Percentiles rank a stretch among this genome's conserved stretches.
Evolutionary conservation across 2,113 vertebrate genomes (phyloP).

Genomic region (Odontesthes bonariensis): DNA sequence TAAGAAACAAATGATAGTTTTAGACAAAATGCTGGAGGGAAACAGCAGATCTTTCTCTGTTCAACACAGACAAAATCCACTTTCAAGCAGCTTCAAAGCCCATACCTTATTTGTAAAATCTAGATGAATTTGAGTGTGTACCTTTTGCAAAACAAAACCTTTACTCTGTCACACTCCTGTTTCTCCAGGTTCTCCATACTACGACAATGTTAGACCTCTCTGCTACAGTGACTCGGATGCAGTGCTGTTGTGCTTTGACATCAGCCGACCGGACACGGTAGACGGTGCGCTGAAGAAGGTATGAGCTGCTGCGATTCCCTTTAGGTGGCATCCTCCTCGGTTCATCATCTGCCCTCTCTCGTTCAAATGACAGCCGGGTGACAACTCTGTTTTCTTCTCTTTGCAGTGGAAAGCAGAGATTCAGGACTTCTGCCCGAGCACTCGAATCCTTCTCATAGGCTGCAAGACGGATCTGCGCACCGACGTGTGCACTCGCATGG

Average conservation of each 20-base stretch:
- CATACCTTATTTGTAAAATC: too few relatives aligned
- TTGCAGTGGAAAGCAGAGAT: constrained; percentile 95
- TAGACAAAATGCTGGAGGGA: too few relatives aligned
- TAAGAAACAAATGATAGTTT: too few relatives aligned
- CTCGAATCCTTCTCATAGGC: constrained; percentile 91
- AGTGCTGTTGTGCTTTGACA: constrained; percentile 93
- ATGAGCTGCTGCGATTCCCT: neutral
- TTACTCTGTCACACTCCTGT: constrained; percentile 4
- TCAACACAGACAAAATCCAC: too few relatives aligned
- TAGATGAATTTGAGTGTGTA: too few relatives aligned
- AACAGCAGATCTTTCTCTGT: too few relatives aligned
- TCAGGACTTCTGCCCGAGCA: constrained; percentile 92
- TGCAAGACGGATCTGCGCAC: constrained; percentile 94
- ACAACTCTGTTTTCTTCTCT: neutral
- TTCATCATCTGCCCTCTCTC: neutral
- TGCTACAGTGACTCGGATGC: constrained; percentile 97
- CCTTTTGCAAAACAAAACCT: neutral
- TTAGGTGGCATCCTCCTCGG: neutral
- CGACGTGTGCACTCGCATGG: constrained; percentile 95
- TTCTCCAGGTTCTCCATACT: constrained; percentile 92
- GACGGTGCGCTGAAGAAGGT: constrained; percentile 94
- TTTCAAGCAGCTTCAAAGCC: too few relatives aligned
- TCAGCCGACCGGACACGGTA: constrained; percentile 92
- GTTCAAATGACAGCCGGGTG: neutral
- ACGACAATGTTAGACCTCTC: constrained; percentile 95